A percentile compares a stretch with the other conserved stretches of the same genome.
phyloP scores from a whole-genome alignment of 2,113 vertebrate species.

The human (Homo sapiens) region GRCh38 chr11:79447001-79447500 shows the following conservation, averaged over 20 bases:
- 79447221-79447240: neutral
- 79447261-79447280: neutral
- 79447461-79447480: neutral
- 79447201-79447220: constrained; percentile 36
- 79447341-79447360: neutral
- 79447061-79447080: neutral
- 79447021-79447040: neutral
- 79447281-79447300: neutral
- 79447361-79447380: neutral
- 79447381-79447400: neutral
- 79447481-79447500: neutral
- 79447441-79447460: neutral
- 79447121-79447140: constrained; percentile 65
- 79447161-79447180: constrained; percentile 55
- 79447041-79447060: neutral
- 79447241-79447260: neutral
- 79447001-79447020: neutral
- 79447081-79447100: constrained; percentile 67
- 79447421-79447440: neutral
- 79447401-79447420: neutral
- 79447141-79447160: constrained; percentile 76
- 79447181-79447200: neutral
- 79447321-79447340: neutral
- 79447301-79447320: neutral
- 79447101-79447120: constrained; percentile 56